Evolutionary conservation across 2,113 vertebrate species (phyloP), one percentile per base, ranked within the genome.

Genomic region (Embiotoca jacksoni): DNA sequence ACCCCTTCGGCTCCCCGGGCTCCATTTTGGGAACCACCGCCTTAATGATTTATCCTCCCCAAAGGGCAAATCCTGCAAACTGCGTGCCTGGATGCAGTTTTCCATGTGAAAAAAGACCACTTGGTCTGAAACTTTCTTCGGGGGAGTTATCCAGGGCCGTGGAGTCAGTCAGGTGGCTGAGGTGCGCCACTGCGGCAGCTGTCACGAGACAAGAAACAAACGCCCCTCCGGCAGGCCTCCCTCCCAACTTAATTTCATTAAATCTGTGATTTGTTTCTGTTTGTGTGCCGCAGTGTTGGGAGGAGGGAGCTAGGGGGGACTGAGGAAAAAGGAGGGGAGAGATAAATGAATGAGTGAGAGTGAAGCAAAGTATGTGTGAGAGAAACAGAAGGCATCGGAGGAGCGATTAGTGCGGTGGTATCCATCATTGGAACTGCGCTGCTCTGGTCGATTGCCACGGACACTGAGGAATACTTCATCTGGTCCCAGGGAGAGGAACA

Each of bases 251-350:
- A 76, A 93, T 92, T 87, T 90, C 60, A 91, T 92, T 89, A 90
- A 65, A 87, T 79, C 64, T 55, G 88, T 90, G 89, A 92, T 93
- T 90, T 93, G 91, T 92, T 89, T 93, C 84, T 91, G 87, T 92
- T 92, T 89, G 87, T 84, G 68, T 76, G 86, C 87, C n/a, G 76
- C 85, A 91, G 88, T 44, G 59, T 66, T 15, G 55, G 74, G 64
- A 32, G 32, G 55, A 57, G 8, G 35, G 32, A 31, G 10, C 5
- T 13, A 4, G 37, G 37, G 23, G 14, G 44, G 61, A 69, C 1
- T 61, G 58, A 62, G 56, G 69, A 35, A 60, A 58, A 61, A 47
- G 54, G 60, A 52, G 55, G 62, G 54, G 69, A 57, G 78, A 89
- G 85, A 86, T 82, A 90, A 87, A 91, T 82, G 87, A 89, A 89